Conservation (phyloP, 2,797 vertebrate genomes). For the Nothura maculosa region DNA sequence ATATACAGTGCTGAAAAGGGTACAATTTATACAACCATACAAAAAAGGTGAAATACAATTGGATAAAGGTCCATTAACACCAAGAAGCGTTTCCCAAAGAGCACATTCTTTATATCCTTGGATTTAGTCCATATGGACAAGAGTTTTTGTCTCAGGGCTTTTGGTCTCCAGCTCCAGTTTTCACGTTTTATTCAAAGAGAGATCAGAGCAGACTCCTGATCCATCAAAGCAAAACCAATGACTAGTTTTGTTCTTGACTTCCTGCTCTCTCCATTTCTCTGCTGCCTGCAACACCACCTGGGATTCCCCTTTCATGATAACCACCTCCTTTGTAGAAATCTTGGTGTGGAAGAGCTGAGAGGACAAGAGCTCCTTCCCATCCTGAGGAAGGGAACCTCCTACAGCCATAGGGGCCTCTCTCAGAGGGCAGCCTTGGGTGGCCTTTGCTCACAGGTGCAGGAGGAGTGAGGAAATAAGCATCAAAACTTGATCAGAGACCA, state of each 20-base stretch:
- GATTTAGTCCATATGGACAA: fast-evolving
- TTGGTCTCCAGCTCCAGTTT: neutral
- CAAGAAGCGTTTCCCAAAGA: neutral
- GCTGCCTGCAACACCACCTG: neutral
- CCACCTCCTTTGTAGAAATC: neutral
- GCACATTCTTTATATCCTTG: neutral
- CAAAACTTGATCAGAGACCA: neutral
- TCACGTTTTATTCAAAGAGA: neutral
- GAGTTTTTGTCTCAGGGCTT: neutral
- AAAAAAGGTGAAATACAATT: neutral
- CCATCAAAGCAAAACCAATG: fast-evolving
- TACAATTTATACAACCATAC: neutral
- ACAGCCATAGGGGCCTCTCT: neutral
- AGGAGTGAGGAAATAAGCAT: neutral
- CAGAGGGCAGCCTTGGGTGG: neutral
- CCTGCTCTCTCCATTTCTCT: fast-evolving
- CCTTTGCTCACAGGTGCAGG: neutral
- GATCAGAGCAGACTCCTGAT: fast-evolving
- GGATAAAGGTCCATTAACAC: neutral
- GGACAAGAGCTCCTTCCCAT: fast-evolving
- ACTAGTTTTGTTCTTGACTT: neutral
- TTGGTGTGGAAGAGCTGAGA: neutral
- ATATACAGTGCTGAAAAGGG: neutral
- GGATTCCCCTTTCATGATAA: neutral
- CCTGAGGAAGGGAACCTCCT: neutral